These are phyloP conservation scores for Cuniculus paca DNA, from an alignment of 2,797 vertebrate genomes.

Conservation along the genomic window DNA sequence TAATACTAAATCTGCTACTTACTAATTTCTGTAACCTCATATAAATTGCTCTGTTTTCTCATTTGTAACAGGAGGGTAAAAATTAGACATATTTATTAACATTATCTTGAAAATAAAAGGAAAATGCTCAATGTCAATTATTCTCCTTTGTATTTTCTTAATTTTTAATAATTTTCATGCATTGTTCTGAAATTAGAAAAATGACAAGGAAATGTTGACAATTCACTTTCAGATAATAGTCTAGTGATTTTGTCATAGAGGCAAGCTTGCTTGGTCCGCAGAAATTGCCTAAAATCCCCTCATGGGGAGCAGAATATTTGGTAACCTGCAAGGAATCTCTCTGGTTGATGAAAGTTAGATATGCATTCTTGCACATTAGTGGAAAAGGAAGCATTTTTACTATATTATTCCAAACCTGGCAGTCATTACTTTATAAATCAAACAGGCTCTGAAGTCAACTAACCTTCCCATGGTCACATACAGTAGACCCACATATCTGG, in stretches of 20 bases:
- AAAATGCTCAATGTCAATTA: neutral
- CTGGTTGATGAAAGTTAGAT: neutral
- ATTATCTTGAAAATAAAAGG: neutral
- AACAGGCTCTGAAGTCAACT: neutral
- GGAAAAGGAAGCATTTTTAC: conserved; percentile 35
- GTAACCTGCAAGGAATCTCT: neutral
- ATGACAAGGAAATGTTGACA: neutral
- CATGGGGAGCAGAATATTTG: neutral
- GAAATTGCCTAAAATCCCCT: conserved; percentile 6
- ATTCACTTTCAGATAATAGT: neutral
- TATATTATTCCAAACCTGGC: neutral
- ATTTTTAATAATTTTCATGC: conserved; percentile 40
- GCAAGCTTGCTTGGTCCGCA: neutral
- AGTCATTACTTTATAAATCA: neutral
- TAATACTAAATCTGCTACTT: neutral
- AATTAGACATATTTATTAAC: neutral
- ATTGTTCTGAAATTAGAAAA: conserved; percentile 2
- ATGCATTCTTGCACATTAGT: neutral
- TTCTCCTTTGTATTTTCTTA: neutral
- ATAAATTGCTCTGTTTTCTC: neutral
- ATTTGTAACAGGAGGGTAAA: conserved; percentile 28
- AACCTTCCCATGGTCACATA: neutral
- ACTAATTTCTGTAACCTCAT: neutral
- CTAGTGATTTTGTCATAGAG: conserved; percentile 25
- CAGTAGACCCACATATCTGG: neutral